Evolutionary conservation across 2,888 invertebrate genomes (phyloP).

Genomic region (Tenthredo mesomela): DNA sequence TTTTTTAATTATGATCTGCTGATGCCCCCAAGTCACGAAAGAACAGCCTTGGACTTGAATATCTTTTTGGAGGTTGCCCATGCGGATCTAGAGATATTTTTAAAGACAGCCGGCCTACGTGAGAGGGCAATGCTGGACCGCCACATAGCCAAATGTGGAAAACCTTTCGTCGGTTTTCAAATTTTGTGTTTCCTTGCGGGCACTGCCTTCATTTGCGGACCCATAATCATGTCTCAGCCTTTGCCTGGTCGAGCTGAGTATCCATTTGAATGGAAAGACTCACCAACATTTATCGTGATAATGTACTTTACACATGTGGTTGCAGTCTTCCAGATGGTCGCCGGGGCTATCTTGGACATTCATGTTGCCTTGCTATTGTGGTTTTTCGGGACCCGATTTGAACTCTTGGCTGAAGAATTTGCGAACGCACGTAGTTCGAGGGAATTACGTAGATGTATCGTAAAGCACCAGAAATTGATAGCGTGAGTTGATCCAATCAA

Average conservation of each 20-base stretch:
- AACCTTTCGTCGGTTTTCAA: not conserved
- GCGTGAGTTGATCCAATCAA: constrained; percentile 57
- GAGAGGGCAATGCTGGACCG: not conserved
- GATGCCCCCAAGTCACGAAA: too few species aligned
- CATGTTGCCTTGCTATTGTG: constrained; percentile 66
- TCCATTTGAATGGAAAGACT: constrained; percentile 8
- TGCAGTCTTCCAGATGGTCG: not conserved
- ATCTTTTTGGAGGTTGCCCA: not conserved
- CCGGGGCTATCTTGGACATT: constrained; percentile 62
- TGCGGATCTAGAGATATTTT: not conserved
- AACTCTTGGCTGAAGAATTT: constrained; percentile 63
- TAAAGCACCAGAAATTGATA: constrained; percentile 63
- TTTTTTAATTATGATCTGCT: not conserved
- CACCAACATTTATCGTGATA: constrained; percentile 57
- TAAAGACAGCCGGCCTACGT: not conserved
- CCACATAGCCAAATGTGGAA: not conserved
- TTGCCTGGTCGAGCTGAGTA: not conserved
- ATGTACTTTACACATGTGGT: constrained; percentile 61
- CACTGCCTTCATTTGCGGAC: not conserved
- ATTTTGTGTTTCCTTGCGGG: not conserved
- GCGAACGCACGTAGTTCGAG: constrained; percentile 12
- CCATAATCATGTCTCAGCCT: not conserved
- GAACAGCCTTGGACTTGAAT: not conserved
- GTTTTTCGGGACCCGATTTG: constrained; percentile 64
- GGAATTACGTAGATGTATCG: constrained; percentile 61